A percentile compares a stretch with the other conserved stretches of the same genome.
Evolutionary conservation across 2,888 invertebrate species (phyloP).

Genomic region (Myopa tessellatipennis): DNA sequence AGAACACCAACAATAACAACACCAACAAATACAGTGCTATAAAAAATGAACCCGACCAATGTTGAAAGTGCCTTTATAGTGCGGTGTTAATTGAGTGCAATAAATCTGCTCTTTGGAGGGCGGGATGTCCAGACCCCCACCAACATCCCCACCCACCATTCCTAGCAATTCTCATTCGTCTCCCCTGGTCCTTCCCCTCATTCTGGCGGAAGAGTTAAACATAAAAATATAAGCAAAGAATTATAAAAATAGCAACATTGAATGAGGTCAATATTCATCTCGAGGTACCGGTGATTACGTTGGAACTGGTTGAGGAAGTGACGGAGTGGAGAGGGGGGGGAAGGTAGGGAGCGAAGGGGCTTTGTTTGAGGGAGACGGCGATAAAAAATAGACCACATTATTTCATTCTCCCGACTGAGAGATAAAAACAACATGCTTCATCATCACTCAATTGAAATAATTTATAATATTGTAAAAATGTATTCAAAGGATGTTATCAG

Average conservation of each 20-base stretch:
- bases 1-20: slow-evolving; percentile 47
- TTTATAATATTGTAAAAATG: slow-evolving; percentile 35
- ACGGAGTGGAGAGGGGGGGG: no score
- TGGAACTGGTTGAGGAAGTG: no score
- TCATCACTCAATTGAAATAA: slow-evolving; percentile 43
- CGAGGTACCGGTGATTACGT: no score
- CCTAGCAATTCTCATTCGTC: no score
- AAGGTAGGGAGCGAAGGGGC: no score
- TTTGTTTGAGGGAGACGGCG: no score
- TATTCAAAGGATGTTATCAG: not conserved
- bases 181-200: no score
- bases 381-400: no score
- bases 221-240: no score
- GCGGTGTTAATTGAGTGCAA: slow-evolving; percentile 52
- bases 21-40: slow-evolving; percentile 25
- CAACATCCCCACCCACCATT: not conserved
- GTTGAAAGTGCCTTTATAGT: slow-evolving; percentile 19
- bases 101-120: slow-evolving; percentile 50
- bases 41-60: slow-evolving; percentile 8
- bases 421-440: slow-evolving; percentile 38
- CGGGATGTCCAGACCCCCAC: slow-evolving; percentile 8
- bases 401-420: no score
- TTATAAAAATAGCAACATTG: slow-evolving; percentile 2
- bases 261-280: not conserved
- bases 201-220: not conserved